Conservation (phyloP, 2,888 invertebrate genomes). For the Baccha elongata region DNA sequence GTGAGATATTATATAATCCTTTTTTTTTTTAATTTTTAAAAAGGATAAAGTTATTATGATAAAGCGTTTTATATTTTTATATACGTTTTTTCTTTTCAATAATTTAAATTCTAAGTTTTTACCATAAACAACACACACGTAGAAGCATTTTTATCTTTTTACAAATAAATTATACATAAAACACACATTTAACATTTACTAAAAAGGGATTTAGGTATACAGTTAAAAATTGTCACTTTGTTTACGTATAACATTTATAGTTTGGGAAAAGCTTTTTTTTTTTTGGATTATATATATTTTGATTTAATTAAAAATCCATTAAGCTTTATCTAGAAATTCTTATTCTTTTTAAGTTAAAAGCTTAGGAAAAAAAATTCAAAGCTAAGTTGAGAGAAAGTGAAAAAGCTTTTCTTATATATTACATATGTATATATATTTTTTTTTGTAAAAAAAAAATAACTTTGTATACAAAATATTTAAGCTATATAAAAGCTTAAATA, state of each 20-base stretch:
- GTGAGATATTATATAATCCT: slow-evolving; percentile 21
- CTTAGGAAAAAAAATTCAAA: slow-evolving; percentile 50
- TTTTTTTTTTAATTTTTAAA: background rate
- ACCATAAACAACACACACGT: slow-evolving; percentile 57
- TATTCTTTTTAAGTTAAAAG: slow-evolving; percentile 33
- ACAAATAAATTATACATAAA: slow-evolving; percentile 47
- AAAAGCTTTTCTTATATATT: slow-evolving; percentile 62
- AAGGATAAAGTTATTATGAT: background rate
- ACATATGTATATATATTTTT: too few relatives aligned
- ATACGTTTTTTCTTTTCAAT: background rate
- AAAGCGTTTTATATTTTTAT: slow-evolving; percentile 23
- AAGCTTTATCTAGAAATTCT: slow-evolving; percentile 21
- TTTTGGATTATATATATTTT: slow-evolving; percentile 3
- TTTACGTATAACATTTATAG: slow-evolving; percentile 1
- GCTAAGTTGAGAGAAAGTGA: slow-evolving; percentile 54
- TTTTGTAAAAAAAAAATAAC: slow-evolving; percentile 37
- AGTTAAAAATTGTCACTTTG: slow-evolving; percentile 30
- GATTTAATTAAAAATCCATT: slow-evolving; percentile 7
- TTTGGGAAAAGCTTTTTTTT: slow-evolving; percentile 63
- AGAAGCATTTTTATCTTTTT: slow-evolving; percentile 52
- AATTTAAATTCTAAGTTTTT: slow-evolving; percentile 33
- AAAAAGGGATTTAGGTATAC: slow-evolving; percentile 36
- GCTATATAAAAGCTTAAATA: slow-evolving; percentile 62
- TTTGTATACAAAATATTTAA: slow-evolving; percentile 53
- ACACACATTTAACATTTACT: slow-evolving; percentile 64